Evolutionary conservation across 2,113 vertebrate species (phyloP).

Genomic region (Pycnonotus jocosus): DNA sequence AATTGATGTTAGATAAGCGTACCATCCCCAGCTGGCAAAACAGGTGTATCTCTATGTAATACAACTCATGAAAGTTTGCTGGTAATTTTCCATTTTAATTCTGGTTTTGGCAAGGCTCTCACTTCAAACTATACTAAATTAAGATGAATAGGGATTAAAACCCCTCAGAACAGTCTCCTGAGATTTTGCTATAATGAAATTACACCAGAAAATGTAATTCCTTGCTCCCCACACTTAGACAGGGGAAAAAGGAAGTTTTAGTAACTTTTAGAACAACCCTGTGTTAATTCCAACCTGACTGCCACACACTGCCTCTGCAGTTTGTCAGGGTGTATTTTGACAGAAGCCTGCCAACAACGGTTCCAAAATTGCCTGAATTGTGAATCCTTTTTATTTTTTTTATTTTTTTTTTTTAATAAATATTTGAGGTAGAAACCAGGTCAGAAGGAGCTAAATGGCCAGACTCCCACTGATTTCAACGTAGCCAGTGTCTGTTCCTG

Average conservation of each 20-base stretch:
- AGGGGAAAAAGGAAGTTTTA: not conserved
- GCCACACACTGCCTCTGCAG: not conserved
- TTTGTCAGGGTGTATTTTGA: not conserved
- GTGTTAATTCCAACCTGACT: not conserved
- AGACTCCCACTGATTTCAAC: not conserved
- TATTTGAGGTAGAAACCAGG: not conserved
- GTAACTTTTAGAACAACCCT: not conserved
- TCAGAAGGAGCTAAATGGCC: not conserved
- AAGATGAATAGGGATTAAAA: not conserved
- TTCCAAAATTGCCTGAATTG: conserved; percentile 13
- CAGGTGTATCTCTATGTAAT: not conserved
- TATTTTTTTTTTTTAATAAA: conserved; percentile 37
- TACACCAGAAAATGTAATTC: not conserved
- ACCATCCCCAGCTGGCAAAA: conserved; percentile 1
- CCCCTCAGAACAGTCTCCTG: not conserved
- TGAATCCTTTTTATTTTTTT: conserved; percentile 45
- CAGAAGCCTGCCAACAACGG: not conserved
- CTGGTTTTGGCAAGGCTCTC: not conserved
- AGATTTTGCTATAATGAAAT: not conserved
- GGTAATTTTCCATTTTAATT: not conserved
- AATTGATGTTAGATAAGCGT: conserved; percentile 17
- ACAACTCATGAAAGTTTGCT: not conserved
- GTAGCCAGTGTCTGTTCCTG: not conserved
- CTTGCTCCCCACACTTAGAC: not conserved
- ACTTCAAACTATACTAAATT: not conserved